Evolutionary conservation across 2,888 invertebrate species (phyloP).

Genomic region (Lepidonotus clava): DNA sequence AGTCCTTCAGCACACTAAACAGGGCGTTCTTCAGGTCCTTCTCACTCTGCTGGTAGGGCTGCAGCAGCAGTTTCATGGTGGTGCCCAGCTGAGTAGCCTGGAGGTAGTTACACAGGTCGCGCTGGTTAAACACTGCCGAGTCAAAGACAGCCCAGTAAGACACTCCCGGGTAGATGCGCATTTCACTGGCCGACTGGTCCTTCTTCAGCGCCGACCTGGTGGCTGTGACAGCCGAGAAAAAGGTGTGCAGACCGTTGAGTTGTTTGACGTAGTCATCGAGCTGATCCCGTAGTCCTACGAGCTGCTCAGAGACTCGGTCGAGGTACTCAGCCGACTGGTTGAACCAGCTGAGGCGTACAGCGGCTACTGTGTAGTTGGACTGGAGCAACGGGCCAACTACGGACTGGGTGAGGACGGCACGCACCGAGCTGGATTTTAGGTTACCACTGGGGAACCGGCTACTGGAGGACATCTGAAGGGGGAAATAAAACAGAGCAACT

Average conservation of each 20-base stretch:
- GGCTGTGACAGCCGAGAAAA: slow-evolving; percentile 20
- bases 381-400: not conserved
- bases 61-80: slow-evolving; percentile 21
- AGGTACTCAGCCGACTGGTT: slow-evolving; percentile 15
- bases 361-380: not conserved
- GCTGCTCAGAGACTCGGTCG: slow-evolving; percentile 12
- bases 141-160: slow-evolving; percentile 11
- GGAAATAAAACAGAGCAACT: too few species aligned
- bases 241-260: not conserved
- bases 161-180: slow-evolving; percentile 14
- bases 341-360: slow-evolving; percentile 43
- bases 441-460: not conserved
- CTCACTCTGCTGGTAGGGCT: slow-evolving; percentile 6
- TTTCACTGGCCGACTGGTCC: not conserved
- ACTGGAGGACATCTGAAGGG: not conserved
- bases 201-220: not conserved
- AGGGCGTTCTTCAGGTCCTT: not conserved
- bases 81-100: not conserved
- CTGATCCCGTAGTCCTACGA: not conserved
- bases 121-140: not conserved
- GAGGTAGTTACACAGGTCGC: not conserved
- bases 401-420: not conserved
- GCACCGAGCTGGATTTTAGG: not conserved
- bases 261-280: slow-evolving; percentile 11
- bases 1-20: slow-evolving; percentile 16